Base-by-base conservation (phyloP, 2,797 vertebrate species). In the Phrynocephalus guinanensis region DNA sequence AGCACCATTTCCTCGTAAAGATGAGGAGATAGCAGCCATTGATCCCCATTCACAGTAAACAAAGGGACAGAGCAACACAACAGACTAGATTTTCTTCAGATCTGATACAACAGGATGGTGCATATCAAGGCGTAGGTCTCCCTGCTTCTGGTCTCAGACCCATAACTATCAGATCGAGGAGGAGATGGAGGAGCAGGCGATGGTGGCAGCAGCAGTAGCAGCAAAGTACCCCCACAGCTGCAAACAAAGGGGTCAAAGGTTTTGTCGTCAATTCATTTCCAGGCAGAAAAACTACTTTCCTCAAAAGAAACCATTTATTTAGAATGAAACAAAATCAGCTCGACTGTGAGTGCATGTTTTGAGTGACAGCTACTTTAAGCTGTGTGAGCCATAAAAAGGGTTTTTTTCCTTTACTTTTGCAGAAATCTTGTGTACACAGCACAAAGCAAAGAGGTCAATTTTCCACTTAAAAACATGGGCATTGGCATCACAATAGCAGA, bases 231-330 rank as follows among this genome's bases (percentile, higher is more conserved):
- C 95, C 96, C 96, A 96, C 93, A 33, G 93, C 96, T 91, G 95
- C 96, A 94, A 91, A 93, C 96, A 95, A 95, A 94, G 93, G 95
- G 95, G 95, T 95, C 95, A 95, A 96, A 96, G 91, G 95, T 95
- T 44, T 97, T 97, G 97, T 98, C 97, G 98, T 98, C 98, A 98
- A 99, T 98, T 98, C 97, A 99, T 97, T 98, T 98, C 98, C 98
- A 98, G 97, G 98, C 99, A 99, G 98, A 98, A 98, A 97, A 97
- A 97, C 90, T 96, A 97, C 98, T 98, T 98, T 98, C 98, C 98
- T 98, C 98, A 98, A 98, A 98, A 98, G 98, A 99, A 98, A 98
- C 97, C 98, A 99, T 99, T 99, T 99, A 99, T 99, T 99, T 97
- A 99, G 97, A 98, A 98, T 97, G 97, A 98, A 98, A 98, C 98